Percentiles rank a stretch among this genome's conserved stretches.
phyloP scores from a whole-genome alignment of 2,113 vertebrate genomes.

The Hemibagrus wyckioides region DNA sequence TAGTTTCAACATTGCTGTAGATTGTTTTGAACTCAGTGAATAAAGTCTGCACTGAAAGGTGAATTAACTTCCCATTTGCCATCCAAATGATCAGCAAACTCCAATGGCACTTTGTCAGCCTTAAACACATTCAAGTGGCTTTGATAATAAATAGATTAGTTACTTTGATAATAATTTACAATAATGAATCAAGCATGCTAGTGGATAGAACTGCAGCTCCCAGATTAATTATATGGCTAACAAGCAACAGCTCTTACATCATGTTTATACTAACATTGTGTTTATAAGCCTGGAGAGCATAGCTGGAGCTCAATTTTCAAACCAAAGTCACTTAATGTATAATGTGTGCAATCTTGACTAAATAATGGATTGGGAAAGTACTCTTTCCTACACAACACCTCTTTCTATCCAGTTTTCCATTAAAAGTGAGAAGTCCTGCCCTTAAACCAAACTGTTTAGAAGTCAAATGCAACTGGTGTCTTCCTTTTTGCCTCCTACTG shows the following conservation, averaged over 20 bases:
- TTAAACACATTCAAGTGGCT: constrained; percentile 14
- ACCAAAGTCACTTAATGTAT: constrained; percentile 11
- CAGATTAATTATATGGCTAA: constrained; percentile 33
- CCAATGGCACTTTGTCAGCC: neutral
- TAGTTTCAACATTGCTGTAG: neutral
- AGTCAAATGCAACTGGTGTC: neutral
- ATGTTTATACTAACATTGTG: neutral
- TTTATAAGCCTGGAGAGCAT: neutral
- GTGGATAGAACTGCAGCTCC: neutral
- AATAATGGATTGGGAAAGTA: neutral
- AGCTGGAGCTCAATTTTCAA: neutral
- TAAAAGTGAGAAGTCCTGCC: neutral
- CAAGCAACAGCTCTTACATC: neutral
- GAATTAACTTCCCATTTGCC: neutral
- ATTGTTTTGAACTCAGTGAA: neutral
- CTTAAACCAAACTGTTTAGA: neutral
- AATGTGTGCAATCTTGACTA: neutral
- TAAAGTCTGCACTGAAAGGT: neutral
- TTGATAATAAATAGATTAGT: constrained; percentile 31
- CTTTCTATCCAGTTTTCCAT: neutral
- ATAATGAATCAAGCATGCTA: constrained; percentile 29
- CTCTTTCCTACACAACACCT: neutral
- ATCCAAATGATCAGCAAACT: neutral
- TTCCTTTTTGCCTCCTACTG: neutral
- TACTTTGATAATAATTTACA: constrained; percentile 29